These are phyloP conservation scores for Phaetusa simplex DNA, from an alignment of 2,113 vertebrate genomes.

Conservation along the genomic window DNA sequence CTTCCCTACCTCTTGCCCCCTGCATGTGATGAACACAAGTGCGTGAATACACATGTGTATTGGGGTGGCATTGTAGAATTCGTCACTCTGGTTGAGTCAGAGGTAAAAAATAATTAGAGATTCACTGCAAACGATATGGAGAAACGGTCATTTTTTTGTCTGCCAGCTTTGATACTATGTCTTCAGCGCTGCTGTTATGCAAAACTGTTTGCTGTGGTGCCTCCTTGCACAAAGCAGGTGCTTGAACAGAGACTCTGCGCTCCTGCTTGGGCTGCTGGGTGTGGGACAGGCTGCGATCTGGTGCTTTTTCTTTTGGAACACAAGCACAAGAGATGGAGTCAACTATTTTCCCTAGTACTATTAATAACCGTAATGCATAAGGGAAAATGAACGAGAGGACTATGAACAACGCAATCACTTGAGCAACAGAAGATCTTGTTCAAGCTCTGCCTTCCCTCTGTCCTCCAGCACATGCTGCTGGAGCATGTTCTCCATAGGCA, in stretches of 20 bases:
- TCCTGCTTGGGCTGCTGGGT: not conserved
- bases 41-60: accelerated
- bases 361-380: not conserved
- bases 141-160: not conserved
- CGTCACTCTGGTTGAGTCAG: not conserved
- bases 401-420: too few relatives aligned
- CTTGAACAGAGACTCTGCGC: not conserved
- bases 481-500: not conserved
- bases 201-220: not conserved
- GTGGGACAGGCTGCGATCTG: not conserved
- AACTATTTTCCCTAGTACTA: not conserved
- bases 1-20: not conserved
- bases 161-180: not conserved
- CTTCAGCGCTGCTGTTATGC: not conserved
- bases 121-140: not conserved
- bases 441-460: not conserved
- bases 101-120: not conserved
- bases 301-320: not conserved
- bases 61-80: not conserved
- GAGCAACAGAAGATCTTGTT: not conserved
- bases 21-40: not conserved
- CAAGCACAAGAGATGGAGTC: not conserved
- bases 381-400: not conserved
- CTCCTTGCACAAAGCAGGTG: not conserved
- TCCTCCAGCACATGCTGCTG: not conserved